Evolutionary conservation across 2,113 vertebrate species (phyloP).

Genomic region (Passerina amoena): DNA sequence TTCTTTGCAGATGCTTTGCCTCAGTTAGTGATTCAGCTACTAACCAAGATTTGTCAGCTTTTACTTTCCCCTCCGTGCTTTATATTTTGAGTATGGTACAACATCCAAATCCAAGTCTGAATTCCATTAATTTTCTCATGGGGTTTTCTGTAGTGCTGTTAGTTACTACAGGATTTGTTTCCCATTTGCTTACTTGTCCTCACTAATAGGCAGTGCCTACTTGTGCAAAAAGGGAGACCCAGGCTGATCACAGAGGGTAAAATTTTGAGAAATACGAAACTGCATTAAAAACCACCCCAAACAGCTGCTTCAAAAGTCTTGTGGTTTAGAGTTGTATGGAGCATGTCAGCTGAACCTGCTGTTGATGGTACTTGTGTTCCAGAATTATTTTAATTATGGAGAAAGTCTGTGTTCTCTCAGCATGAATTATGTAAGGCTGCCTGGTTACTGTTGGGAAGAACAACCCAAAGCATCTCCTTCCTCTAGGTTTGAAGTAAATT

Average conservation of each 20-base stretch:
- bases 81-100: background rate
- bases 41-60: background rate
- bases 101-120: background rate
- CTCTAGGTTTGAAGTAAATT: background rate
- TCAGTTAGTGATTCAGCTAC: background rate
- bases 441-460: background rate
- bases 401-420: fast-evolving
- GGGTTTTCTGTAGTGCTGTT: background rate
- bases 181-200: background rate
- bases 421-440: background rate
- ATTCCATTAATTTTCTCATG: background rate
- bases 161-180: background rate
- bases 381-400: background rate
- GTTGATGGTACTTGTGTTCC: background rate
- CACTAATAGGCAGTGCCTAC: background rate
- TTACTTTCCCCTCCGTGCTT: background rate
- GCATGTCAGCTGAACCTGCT: background rate
- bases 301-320: background rate
- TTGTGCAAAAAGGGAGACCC: background rate
- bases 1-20: background rate
- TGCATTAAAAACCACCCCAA: background rate
- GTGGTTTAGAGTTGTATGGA: background rate
- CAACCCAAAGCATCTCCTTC: background rate
- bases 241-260: background rate
- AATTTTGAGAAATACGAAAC: background rate